These are phyloP conservation scores for Lagopus muta DNA, from an alignment of 2,113 vertebrate genomes.

Conservation along the genomic window DNA sequence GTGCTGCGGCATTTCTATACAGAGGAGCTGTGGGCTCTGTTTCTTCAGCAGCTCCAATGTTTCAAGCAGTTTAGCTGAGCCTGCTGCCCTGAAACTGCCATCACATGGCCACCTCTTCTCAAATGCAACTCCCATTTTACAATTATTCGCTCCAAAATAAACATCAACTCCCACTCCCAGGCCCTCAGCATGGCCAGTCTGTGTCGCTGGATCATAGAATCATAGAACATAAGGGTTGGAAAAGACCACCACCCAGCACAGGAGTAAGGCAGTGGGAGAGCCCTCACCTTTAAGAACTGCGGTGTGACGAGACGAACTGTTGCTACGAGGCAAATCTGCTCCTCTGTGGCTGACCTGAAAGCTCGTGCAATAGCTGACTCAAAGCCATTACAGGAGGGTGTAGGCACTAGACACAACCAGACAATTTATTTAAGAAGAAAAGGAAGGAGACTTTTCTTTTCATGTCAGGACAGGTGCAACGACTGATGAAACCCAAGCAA, in stretches of 20 bases:
- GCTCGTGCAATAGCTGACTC: constrained; percentile 79
- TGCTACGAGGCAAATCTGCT: constrained; percentile 91
- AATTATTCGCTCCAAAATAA: background rate
- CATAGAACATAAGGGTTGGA: too few species aligned
- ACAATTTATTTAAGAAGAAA: constrained; percentile 35
- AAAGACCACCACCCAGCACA: too few species aligned
- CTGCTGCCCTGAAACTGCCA: rapidly evolving
- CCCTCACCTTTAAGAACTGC: constrained; percentile 86
- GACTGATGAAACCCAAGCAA: background rate
- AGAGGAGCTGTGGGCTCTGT: background rate
- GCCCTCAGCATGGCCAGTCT: background rate
- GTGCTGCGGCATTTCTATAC: background rate
- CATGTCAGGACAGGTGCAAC: background rate
- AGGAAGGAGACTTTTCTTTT: constrained; percentile 29
- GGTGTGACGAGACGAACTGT: constrained; percentile 87
- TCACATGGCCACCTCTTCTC: background rate
- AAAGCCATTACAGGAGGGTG: constrained; percentile 86
- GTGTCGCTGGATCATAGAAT: background rate
- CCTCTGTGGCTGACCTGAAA: constrained; percentile 86
- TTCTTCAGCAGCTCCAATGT: background rate
- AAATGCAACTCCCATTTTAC: rapidly evolving
- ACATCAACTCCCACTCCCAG: rapidly evolving
- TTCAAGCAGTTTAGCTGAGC: background rate
- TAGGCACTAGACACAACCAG: constrained; percentile 82
- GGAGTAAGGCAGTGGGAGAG: background rate